phyloP scores from a whole-genome alignment of 2,113 vertebrate species.

The Spea multiplicata region DNA sequence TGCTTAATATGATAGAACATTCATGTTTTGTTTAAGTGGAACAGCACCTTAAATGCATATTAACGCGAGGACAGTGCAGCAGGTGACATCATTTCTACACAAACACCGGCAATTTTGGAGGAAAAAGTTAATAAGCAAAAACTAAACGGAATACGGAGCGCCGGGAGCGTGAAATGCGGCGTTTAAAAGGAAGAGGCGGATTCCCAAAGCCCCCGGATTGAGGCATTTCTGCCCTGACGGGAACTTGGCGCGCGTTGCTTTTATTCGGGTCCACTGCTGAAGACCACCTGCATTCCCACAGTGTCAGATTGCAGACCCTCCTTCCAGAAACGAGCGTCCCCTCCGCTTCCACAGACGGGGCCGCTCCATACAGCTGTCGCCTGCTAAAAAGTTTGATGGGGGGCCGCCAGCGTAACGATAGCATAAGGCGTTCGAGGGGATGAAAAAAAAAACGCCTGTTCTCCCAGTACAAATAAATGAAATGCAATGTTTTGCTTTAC shows the following conservation, averaged over 20 bases:
- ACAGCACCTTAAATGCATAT: too few relatives aligned
- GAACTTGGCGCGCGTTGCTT: constrained; percentile 32
- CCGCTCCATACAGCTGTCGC: constrained; percentile 45
- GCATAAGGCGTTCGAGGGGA: constrained; percentile 2
- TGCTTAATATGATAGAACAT: too few relatives aligned
- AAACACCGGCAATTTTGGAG: too few relatives aligned
- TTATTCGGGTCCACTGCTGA: constrained; percentile 40
- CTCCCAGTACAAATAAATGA: background rate
- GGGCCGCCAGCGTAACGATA: constrained; percentile 33
- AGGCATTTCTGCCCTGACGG: background rate
- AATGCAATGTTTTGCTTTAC: background rate
- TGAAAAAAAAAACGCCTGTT: background rate
- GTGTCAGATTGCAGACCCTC: constrained; percentile 56
- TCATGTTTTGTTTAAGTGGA: too few relatives aligned
- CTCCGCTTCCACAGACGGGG: constrained; percentile 45
- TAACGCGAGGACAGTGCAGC: too few relatives aligned
- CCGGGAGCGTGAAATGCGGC: background rate
- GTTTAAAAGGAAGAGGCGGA: constrained; percentile 37
- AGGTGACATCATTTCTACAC: too few relatives aligned
- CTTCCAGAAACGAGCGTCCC: constrained; percentile 56
- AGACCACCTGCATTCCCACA: constrained; percentile 63
- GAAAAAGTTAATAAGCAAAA: too few relatives aligned
- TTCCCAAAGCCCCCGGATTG: constrained; percentile 9
- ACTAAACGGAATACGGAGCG: too few relatives aligned
- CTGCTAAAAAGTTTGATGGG: constrained; percentile 34